A percentile compares a stretch with the other conserved stretches of the same genome.
Conservation (phyloP, 2,797 vertebrate species). For the Carcharodon carcharias region DNA sequence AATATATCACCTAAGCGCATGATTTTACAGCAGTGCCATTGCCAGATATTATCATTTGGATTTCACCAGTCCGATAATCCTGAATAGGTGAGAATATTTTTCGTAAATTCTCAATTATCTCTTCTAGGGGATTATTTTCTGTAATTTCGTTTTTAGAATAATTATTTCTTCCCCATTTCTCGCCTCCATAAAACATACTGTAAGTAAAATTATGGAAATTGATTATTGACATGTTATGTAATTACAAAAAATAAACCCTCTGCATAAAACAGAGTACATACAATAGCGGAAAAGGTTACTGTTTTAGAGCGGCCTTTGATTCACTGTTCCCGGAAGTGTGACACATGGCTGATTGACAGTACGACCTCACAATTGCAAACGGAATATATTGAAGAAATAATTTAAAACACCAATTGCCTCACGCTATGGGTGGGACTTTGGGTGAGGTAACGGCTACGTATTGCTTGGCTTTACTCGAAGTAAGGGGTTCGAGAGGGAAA, state of each 20-base stretch:
- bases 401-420: neutral
- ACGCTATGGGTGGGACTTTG: neutral
- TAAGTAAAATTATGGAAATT: neutral
- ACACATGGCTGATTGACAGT: neutral
- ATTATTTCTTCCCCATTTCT: neutral
- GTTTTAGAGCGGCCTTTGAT: neutral
- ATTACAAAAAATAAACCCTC: neutral
- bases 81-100: neutral
- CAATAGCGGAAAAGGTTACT: neutral
- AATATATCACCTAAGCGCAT: neutral
- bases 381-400: neutral
- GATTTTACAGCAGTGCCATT: neutral
- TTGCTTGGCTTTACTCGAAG: neutral
- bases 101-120: neutral
- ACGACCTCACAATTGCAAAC: neutral
- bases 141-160: neutral
- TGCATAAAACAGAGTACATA: neutral
- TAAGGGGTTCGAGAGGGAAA: neutral
- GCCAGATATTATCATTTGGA: neutral
- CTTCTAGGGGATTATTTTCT: too few relatives aligned
- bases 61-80: neutral
- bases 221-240: neutral
- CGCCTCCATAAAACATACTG: neutral
- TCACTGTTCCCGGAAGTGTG: neutral
- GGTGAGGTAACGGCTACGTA: neutral